Evolutionary conservation across 2,888 invertebrate species (phyloP).

Genomic region (Oxycera nigricornis): DNA sequence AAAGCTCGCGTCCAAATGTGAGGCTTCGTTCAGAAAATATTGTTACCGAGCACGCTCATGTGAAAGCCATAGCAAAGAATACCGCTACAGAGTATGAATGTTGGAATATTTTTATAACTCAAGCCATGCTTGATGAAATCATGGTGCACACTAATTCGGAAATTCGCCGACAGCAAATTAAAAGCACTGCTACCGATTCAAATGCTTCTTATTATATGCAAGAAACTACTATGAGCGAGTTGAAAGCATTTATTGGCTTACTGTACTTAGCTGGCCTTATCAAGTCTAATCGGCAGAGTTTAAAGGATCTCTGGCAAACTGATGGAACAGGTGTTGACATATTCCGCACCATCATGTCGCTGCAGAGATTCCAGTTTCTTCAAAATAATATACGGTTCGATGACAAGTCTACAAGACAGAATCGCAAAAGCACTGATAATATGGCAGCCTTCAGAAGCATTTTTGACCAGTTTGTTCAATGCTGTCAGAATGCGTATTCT

Average conservation of each 20-base stretch:
- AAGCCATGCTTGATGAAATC: neutral
- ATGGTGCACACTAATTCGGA: neutral
- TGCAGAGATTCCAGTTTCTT: constrained; percentile 10
- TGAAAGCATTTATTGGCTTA: neutral
- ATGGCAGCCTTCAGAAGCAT: neutral
- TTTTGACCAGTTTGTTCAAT: neutral
- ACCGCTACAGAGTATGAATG: neutral
- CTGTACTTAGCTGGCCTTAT: neutral
- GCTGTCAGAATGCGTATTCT: neutral
- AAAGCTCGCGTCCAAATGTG: neutral
- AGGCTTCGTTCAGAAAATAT: neutral
- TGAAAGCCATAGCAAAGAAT: neutral
- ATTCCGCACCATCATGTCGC: neutral
- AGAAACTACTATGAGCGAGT: neutral
- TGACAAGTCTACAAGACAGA: neutral
- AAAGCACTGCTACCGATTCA: too few species aligned
- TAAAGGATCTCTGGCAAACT: neutral
- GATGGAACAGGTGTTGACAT: neutral
- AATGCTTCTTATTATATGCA: too few species aligned
- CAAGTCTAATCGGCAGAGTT: neutral
- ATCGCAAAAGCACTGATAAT: neutral
- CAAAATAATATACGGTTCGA: constrained; percentile 7
- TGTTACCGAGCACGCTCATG: neutral
- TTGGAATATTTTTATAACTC: neutral
- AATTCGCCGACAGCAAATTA: too few species aligned